These are phyloP conservation scores for Stegastes partitus DNA, from an alignment of 2,113 vertebrate species.

Conservation along the genomic window DNA sequence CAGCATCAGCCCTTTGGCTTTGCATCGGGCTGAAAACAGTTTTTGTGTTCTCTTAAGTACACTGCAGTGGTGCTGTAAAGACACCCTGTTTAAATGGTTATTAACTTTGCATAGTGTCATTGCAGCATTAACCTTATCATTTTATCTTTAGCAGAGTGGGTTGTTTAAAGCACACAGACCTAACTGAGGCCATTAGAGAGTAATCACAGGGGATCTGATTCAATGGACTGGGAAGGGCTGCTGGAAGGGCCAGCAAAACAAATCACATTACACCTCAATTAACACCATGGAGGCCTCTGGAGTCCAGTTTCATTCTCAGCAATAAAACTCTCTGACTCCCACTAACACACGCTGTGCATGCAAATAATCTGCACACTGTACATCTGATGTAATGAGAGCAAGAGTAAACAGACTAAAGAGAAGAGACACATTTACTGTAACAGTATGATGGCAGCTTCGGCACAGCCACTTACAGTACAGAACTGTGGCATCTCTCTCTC, in stretches of 20 bases:
- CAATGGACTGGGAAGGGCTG: constrained; percentile 68
- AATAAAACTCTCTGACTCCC: constrained; percentile 57
- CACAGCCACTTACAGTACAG: constrained; percentile 38
- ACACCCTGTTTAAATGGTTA: constrained; percentile 44
- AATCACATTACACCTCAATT: constrained; percentile 80
- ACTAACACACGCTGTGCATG: constrained; percentile 35
- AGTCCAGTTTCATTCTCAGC: constrained; percentile 60
- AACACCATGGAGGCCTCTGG: constrained; percentile 68
- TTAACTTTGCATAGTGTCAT: constrained; percentile 50
- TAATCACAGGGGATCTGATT: constrained; percentile 68
- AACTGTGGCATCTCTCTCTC: constrained; percentile 26
- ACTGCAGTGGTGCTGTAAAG: constrained; percentile 28
- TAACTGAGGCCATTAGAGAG: constrained; percentile 65
- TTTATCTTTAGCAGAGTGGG: constrained; percentile 53
- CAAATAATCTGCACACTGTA: constrained; percentile 30
- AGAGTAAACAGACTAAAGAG: constrained; percentile 20
- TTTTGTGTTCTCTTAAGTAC: constrained; percentile 30
- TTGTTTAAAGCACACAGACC: constrained; percentile 70
- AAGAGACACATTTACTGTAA: constrained; percentile 5
- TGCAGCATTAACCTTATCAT: constrained; percentile 67
- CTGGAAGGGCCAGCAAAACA: constrained; percentile 73
- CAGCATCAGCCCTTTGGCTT: constrained; percentile 13
- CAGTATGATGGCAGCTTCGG: background rate
- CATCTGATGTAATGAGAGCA: constrained; percentile 14
- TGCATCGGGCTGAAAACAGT: constrained; percentile 4